Base-by-base conservation (phyloP, 2,797 vertebrate species). In the Clarias laeviceps region DNA sequence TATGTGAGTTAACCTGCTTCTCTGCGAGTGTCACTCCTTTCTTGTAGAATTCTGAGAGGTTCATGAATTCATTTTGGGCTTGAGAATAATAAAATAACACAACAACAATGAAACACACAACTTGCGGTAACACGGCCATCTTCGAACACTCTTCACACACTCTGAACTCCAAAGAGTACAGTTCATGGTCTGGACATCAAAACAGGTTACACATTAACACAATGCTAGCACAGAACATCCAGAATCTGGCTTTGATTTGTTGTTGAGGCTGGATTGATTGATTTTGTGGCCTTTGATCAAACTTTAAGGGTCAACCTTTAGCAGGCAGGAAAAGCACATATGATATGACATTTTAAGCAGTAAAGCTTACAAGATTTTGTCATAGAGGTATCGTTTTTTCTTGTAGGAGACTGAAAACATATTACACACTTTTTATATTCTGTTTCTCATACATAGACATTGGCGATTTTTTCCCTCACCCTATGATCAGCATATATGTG, bases 21-120 rank as follows among this genome's bases (percentile, higher is more conserved):
- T 94, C n/a, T 0, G 90, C 89, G 59, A 95, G 88, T 32, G 94
- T 91, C 6, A 95, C 94, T 87, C 95, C 94, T 29, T 69, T 85
- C 89, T 40, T 93, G 89, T 92, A 91, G 65, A 15, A 5, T 0
- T 84, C 90, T 0, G 92, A 4, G 20, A 95, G 93, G 0, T 87
- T 82, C 2, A n/a, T 7, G 0, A 92, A 93, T 11, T 85, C 18
- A 5, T 90, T 86, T 64, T 93, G 93, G 9, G 92, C 93, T n/a
- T 84, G 50, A 11, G 85, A 83, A 0, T 84, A 84, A 83, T 1
- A 54, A 50, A 90, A 50, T n/a, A 29, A 6, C 2, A 89, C 89
- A 57, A 90, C 93, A 4, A 88, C 90, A 64, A 86, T 86, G 59
- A 93, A 11, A 82, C 95, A 79, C 76, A 94, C 8, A 88, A 93